Conservation (phyloP, 2,888 invertebrate species). For the Siphlonurus alternatus region DNA sequence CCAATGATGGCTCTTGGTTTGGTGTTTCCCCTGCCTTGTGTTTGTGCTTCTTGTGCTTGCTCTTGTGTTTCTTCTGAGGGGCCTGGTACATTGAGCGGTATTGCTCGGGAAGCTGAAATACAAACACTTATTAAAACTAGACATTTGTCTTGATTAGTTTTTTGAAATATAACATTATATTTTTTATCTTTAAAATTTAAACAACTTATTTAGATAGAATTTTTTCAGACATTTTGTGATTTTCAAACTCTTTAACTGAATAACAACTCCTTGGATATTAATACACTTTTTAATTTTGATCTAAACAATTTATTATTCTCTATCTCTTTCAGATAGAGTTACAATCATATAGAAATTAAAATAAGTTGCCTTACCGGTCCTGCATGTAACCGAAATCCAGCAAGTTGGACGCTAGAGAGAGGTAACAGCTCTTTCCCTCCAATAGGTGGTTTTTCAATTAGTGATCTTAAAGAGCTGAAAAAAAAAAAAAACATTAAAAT, state of each 20-base stretch:
- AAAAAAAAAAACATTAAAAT: slow-evolving; percentile 12
- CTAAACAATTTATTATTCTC: no score
- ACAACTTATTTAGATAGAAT: not conserved
- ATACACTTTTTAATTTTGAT: no score
- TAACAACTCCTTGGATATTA: no score
- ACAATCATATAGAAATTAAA: no score
- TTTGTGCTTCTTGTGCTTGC: slow-evolving; percentile 89
- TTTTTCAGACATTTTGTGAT: no score
- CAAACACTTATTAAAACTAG: no score
- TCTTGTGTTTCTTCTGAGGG: slow-evolving; percentile 85
- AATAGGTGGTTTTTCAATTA: slow-evolving; percentile 91
- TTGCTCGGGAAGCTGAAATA: slow-evolving; percentile 69
- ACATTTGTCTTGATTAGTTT: slow-evolving; percentile 7
- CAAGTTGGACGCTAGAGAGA: slow-evolving; percentile 69
- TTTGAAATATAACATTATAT: slow-evolving; percentile 2
- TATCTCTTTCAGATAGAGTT: no score
- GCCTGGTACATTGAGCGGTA: slow-evolving; percentile 84
- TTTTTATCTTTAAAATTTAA: no score
- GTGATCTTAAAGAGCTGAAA: slow-evolving; percentile 77
- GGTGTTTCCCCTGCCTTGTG: slow-evolving; percentile 73
- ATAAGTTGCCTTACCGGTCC: slow-evolving; percentile 60
- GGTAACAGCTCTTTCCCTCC: slow-evolving; percentile 80
- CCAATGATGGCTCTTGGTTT: slow-evolving; percentile 43
- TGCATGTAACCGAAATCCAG: slow-evolving; percentile 88
- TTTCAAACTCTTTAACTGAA: no score